Conservation (phyloP, 2,888 invertebrate species). For the Pogonocherus hispidulus region DNA sequence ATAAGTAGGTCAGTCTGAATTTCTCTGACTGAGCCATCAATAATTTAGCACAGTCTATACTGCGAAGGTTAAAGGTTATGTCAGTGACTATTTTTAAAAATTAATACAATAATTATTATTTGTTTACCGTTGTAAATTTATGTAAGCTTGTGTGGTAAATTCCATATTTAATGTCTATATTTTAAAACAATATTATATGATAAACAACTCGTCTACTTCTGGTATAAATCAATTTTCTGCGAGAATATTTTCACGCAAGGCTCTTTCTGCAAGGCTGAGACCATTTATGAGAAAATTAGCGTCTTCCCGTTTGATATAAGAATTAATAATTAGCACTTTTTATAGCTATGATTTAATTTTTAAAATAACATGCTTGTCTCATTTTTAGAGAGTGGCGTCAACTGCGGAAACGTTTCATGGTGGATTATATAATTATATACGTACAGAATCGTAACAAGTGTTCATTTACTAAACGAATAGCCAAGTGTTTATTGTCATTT, state of each 20-base stretch:
- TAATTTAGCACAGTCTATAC: neutral
- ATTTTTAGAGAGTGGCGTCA: neutral
- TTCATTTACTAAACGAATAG: too few species aligned
- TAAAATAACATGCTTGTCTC: slow-evolving; percentile 5
- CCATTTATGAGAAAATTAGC: slow-evolving; percentile 26
- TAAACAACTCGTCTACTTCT: neutral
- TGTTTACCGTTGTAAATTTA: neutral
- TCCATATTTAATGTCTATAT: neutral
- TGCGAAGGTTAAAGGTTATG: neutral
- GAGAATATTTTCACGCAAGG: slow-evolving; percentile 4
- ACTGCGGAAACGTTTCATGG: too few species aligned
- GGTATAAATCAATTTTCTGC: neutral
- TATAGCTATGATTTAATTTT: slow-evolving; percentile 25
- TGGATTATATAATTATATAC: neutral
- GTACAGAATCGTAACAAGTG: too few species aligned
- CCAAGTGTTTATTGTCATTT: too few species aligned
- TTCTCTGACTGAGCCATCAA: neutral
- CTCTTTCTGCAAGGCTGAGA: slow-evolving; percentile 24
- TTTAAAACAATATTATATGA: neutral
- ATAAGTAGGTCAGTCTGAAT: slow-evolving; percentile 6
- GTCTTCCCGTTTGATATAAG: slow-evolving; percentile 22
- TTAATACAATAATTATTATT: neutral
- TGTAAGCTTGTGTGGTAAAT: neutral
- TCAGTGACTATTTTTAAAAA: slow-evolving; percentile 2
- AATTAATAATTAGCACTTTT: slow-evolving; percentile 19